Conservation (phyloP, 2,888 invertebrate genomes). For the Volucella inflata region DNA sequence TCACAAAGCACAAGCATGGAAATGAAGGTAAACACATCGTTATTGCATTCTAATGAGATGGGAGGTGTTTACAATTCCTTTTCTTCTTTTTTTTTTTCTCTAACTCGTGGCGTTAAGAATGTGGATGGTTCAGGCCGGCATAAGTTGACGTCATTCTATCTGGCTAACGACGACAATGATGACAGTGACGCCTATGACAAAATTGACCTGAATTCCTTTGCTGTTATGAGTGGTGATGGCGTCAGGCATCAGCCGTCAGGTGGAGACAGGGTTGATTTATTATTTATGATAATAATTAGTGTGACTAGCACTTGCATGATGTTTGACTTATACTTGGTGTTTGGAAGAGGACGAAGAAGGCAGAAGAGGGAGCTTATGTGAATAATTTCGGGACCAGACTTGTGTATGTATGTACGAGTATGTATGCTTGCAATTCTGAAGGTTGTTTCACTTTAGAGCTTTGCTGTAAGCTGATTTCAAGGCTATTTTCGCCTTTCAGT, state of each 20-base stretch:
- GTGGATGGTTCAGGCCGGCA: constrained; percentile 10
- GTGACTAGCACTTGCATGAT: constrained; percentile 13
- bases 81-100: constrained; percentile 16
- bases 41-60: constrained; percentile 42
- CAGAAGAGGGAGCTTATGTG: neutral
- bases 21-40: constrained; percentile 25
- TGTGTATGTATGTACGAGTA: no score
- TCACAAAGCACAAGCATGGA: neutral
- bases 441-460: no score
- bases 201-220: constrained; percentile 50
- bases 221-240: neutral
- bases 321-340: constrained; percentile 18
- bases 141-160: constrained; percentile 50
- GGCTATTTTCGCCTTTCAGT: no score
- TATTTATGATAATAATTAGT: constrained; percentile 51
- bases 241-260: neutral
- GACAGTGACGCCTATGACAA: neutral
- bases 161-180: neutral
- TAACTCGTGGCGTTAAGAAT: constrained; percentile 6
- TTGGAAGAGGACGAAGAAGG: neutral
- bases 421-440: no score
- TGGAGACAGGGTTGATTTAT: constrained; percentile 28
- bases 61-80: constrained; percentile 10
- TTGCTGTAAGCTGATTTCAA: no score
- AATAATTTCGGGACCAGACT: no score